phyloP scores from a whole-genome alignment of 2,113 vertebrate genomes.

The Choloepus hoffmanni region DNA sequence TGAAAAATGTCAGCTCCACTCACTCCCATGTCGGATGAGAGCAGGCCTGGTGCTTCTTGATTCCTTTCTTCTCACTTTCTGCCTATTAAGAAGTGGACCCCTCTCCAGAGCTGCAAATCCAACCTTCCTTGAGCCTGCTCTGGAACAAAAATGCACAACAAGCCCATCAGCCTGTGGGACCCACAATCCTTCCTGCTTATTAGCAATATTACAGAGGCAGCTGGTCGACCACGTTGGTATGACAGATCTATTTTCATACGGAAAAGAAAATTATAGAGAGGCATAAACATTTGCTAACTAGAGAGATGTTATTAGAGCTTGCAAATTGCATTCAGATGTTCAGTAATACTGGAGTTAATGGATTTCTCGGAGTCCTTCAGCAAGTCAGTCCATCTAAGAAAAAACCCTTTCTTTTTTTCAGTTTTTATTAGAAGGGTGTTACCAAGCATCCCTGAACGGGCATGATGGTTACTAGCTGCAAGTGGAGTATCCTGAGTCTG shows the following conservation, averaged over 20 bases:
- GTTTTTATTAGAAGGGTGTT: conserved; percentile 50
- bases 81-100: neutral
- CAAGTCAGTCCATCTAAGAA: conserved; percentile 55
- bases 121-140: neutral
- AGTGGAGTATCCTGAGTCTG: conserved; percentile 41
- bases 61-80: neutral
- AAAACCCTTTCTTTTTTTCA: conserved; percentile 9
- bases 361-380: conserved; percentile 70
- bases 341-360: conserved; percentile 79
- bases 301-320: conserved; percentile 83
- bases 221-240: conserved; percentile 71
- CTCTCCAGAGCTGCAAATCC: neutral
- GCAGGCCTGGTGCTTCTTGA: neutral
- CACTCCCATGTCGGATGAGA: neutral
- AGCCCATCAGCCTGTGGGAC: neutral
- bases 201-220: conserved; percentile 73
- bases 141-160: neutral
- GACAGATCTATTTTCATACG: conserved; percentile 83
- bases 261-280: conserved; percentile 84
- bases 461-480: neutral
- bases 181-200: conserved; percentile 52
- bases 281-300: conserved; percentile 82
- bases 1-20: neutral
- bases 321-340: conserved; percentile 83
- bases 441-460: neutral